These are phyloP conservation scores for Sebastes trivittatus DNA, from an alignment of 2,797 vertebrate genomes.

Conservation along the genomic window DNA sequence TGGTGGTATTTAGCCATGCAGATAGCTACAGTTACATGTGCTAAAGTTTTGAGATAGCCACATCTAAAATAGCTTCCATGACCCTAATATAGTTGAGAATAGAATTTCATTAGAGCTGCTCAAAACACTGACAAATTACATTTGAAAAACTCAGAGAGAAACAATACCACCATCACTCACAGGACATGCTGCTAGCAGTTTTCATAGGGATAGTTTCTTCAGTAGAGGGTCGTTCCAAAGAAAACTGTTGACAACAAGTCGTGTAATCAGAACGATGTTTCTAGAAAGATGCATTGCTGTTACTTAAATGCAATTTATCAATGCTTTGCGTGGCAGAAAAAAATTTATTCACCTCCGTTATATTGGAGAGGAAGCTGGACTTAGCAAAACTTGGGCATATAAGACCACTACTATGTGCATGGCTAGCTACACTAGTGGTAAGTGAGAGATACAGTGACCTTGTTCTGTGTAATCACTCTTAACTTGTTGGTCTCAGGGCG, in stretches of 20 bases:
- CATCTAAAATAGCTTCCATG: neutral
- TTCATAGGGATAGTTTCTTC: neutral
- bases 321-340: neutral
- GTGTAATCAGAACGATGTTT: neutral
- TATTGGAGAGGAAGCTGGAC: neutral
- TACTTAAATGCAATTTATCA: neutral
- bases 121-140: neutral
- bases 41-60: neutral
- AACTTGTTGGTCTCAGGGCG: slow-evolving; percentile 58
- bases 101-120: neutral
- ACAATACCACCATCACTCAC: neutral
- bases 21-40: neutral
- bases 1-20: neutral
- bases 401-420: neutral
- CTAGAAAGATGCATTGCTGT: neutral
- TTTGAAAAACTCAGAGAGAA: neutral
- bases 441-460: neutral
- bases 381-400: neutral
- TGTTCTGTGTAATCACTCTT: neutral
- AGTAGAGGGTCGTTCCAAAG: neutral
- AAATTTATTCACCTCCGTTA: neutral
- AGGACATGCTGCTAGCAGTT: neutral
- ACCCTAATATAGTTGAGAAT: neutral
- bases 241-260: neutral
- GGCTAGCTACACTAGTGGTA: neutral